A percentile compares a stretch with the other conserved stretches of the same genome.
phyloP scores from a whole-genome alignment of 2,113 vertebrate genomes.

The Poeciliopsis retropinna region DNA sequence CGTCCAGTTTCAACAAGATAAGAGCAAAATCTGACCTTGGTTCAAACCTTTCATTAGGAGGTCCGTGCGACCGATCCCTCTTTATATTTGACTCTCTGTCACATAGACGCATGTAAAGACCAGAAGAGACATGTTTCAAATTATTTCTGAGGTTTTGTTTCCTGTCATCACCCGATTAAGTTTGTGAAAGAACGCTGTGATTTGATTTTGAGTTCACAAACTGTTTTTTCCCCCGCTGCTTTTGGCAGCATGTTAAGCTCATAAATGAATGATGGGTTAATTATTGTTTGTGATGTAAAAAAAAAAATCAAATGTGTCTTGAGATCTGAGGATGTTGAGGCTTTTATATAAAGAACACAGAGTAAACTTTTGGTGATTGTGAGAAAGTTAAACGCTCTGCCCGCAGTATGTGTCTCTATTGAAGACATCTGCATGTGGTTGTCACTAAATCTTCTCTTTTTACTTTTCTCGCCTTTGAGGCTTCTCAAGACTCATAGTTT shows the following conservation, averaged over 20 bases:
- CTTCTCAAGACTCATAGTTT: neutral
- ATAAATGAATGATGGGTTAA: neutral
- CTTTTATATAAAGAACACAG: constrained; percentile 10
- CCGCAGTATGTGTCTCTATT: neutral
- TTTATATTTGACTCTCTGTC: neutral
- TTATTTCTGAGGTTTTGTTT: constrained; percentile 37
- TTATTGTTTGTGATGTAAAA: constrained; percentile 18
- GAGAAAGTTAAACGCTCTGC: constrained; percentile 17
- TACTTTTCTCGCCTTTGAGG: constrained; percentile 1
- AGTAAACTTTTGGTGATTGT: neutral
- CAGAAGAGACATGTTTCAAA: constrained; percentile 20
- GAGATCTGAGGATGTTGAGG: constrained; percentile 5
- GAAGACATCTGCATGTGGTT: neutral
- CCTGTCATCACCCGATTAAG: constrained; percentile 15
- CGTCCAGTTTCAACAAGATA: neutral
- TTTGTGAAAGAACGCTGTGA: constrained; percentile 5
- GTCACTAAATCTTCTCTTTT: neutral
- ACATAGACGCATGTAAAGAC: constrained; percentile 9
- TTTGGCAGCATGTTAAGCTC: constrained; percentile 3
- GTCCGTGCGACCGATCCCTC: neutral
- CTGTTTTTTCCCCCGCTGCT: too few relatives aligned
- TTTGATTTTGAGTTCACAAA: neutral
- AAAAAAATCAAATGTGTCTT: neutral
- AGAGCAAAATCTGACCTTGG: constrained; percentile 14
- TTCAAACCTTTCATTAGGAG: constrained; percentile 8